Percentiles rank a stretch among this genome's conserved stretches.
phyloP scores from a whole-genome alignment of 1,140 invertebrate genomes.

The Elymnias hypermnestra region DNA sequence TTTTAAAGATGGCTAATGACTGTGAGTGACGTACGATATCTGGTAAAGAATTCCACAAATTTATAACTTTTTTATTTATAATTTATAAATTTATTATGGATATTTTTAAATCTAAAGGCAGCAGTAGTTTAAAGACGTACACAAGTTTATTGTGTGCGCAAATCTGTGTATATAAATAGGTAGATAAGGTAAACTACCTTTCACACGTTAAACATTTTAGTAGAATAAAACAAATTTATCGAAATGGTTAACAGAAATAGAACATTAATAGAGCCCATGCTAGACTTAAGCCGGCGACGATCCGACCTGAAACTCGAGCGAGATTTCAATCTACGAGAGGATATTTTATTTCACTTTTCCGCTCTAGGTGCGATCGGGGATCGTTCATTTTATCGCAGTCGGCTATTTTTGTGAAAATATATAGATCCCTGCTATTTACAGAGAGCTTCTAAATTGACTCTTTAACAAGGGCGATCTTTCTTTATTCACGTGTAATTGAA shows the following conservation, averaged over 20 bases:
- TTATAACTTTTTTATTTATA: too few relatives aligned
- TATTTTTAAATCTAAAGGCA: too few relatives aligned
- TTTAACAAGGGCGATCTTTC: not conserved
- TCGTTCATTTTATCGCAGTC: constrained; percentile 25
- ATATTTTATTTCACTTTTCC: constrained; percentile 48
- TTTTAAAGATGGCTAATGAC: too few relatives aligned
- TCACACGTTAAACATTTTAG: too few relatives aligned
- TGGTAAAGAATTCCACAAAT: too few relatives aligned
- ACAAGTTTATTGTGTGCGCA: too few relatives aligned
- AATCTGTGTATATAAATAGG: too few relatives aligned
- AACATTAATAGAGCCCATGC: constrained; percentile 40
- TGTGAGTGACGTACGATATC: too few relatives aligned
- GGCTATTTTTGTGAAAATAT: constrained; percentile 14
- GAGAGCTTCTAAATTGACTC: constrained; percentile 1
- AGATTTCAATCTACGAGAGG: constrained; percentile 34
- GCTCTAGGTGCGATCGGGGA: constrained; percentile 27
- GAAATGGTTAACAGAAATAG: constrained; percentile 25
- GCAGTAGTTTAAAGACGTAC: too few relatives aligned
- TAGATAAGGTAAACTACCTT: too few relatives aligned
- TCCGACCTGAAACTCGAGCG: constrained; percentile 17
- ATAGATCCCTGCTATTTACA: constrained; percentile 5
- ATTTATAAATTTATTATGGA: too few relatives aligned
- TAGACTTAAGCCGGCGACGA: constrained; percentile 17
- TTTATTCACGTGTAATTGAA: not conserved
- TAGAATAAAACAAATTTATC: too few relatives aligned